Evolutionary conservation across 2,888 invertebrate species (phyloP), one percentile per base, ranked within the genome.

Genomic region (Lepidocyrtoides sp.): DNA sequence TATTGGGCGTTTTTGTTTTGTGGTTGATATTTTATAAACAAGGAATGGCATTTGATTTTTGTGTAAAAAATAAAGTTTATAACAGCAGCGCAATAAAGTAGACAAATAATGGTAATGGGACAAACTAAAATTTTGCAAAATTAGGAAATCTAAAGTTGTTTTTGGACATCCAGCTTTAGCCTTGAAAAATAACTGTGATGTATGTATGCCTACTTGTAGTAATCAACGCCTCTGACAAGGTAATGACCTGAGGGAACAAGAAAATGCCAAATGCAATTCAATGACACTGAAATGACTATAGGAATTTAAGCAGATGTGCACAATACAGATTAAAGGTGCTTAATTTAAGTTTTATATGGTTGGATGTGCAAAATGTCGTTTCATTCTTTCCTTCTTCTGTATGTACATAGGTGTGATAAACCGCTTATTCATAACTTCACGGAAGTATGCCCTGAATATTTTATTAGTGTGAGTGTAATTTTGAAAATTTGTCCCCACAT

Each of bases 391-490:
- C 2, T 29, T 23, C n/a, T 69, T 69, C 10, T 48, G 14, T 66
- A 7, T 66, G 66, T 14, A n/a, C 20, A 44, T 14, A 60, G 23
- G 3, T 44, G 41, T n/a, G 26, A 12, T 32, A 82, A 66, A 63
- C 63, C 83, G 29, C 44, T 63, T 83, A 83, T 63, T 83, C 54
- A 23, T 48, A 44, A 85, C 72, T 79, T 79, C 79, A 69, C 79
- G 79, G 87, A 87, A 87, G 87, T 87, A 79, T 87, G 87, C 79
- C 79, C 87, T 87, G 87, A 87, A 87, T 87, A 87, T 63, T 87
- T 87, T 63, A 86, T 48, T 48, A 77, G 60, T 63, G 83, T 44
- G 23, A 8, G 17, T 48, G 26, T 10, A 48, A 60, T 48, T 41
- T 36, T 48, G 14, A 26, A 66, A 66, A 26, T 44, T n/a, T 48